phyloP scores from a whole-genome alignment of 1,140 invertebrate species.

The Atopsyche davidsoni region DNA sequence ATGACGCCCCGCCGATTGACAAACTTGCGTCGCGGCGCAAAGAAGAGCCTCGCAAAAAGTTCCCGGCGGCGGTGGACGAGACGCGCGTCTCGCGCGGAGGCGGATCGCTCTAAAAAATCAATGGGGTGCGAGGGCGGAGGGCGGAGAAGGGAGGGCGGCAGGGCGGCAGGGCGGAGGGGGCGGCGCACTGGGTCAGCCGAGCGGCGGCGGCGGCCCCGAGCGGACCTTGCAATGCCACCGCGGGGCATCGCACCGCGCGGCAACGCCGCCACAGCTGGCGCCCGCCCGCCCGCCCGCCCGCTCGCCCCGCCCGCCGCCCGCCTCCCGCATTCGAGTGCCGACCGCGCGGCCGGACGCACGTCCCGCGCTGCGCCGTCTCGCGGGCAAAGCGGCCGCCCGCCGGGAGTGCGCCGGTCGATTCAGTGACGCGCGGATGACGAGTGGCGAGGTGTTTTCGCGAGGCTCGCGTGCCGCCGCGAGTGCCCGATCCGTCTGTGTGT shows the following conservation, averaged over 20 bases:
- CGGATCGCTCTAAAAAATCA: conserved; percentile 24
- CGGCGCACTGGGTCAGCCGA: conserved; percentile 21
- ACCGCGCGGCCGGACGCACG: conserved; percentile 6
- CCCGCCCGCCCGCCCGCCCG: conserved; percentile 34
- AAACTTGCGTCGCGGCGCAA: no score
- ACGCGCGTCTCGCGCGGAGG: conserved; percentile 18
- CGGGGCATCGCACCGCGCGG: conserved; percentile 41
- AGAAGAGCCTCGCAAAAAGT: no score
- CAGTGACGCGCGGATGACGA: conserved; percentile 1
- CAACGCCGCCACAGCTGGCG: conserved; percentile 33
- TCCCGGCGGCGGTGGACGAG: no score
- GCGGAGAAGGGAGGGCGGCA: conserved; percentile 13
- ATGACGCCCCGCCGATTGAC: no score
- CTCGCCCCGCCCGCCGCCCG: conserved; percentile 1
- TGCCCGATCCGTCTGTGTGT: neutral
- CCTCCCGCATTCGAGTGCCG: conserved; percentile 11
- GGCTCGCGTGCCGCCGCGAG: no score
- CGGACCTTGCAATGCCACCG: conserved; percentile 52
- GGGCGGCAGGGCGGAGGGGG: conserved; percentile 2
- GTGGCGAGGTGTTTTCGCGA: conserved; percentile 7
- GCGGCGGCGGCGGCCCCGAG: conserved; percentile 32
- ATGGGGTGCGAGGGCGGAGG: conserved; percentile 17
- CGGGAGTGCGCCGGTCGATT: conserved; percentile 8
- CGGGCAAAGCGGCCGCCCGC: conserved; percentile 13
- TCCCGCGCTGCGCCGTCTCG: neutral